phyloP scores from a whole-genome alignment of 2,113 vertebrate genomes.

The Pelodiscus sinensis region DNA sequence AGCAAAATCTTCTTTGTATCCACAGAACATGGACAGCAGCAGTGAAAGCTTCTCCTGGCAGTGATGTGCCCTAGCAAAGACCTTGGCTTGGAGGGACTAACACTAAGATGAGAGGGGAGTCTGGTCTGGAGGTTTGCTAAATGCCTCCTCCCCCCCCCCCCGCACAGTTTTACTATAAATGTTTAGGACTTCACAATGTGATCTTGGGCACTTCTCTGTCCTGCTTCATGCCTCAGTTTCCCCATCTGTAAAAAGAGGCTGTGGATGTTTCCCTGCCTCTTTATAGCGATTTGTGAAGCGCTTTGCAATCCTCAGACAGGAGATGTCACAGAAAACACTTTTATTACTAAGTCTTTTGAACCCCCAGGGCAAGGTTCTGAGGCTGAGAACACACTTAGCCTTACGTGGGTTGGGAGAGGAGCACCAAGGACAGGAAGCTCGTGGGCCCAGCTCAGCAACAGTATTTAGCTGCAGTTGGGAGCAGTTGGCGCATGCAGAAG shows the following conservation, averaged over 20 bases:
- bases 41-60: background rate
- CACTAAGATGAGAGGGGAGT: too few relatives aligned
- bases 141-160: too few relatives aligned
- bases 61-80: background rate
- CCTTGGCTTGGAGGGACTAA: background rate
- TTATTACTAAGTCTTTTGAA: background rate
- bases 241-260: background rate
- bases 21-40: accelerated
- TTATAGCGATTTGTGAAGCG: too few relatives aligned
- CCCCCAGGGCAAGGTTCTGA: background rate
- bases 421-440: background rate
- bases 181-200: background rate
- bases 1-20: background rate
- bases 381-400: background rate
- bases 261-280: background rate
- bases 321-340: background rate
- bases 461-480: background rate
- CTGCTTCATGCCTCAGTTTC: background rate
- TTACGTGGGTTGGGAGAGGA: background rate
- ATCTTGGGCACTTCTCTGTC: background rate
- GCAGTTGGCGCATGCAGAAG: too few relatives aligned
- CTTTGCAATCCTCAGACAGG: background rate
- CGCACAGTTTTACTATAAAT: background rate
- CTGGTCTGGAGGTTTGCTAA: background rate
- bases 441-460: background rate